Percentiles rank a stretch among this genome's conserved stretches.
These are phyloP conservation scores for Alviniconcha strummeri DNA, from an alignment of 2,888 invertebrate species.

Conservation along the genomic window DNA sequence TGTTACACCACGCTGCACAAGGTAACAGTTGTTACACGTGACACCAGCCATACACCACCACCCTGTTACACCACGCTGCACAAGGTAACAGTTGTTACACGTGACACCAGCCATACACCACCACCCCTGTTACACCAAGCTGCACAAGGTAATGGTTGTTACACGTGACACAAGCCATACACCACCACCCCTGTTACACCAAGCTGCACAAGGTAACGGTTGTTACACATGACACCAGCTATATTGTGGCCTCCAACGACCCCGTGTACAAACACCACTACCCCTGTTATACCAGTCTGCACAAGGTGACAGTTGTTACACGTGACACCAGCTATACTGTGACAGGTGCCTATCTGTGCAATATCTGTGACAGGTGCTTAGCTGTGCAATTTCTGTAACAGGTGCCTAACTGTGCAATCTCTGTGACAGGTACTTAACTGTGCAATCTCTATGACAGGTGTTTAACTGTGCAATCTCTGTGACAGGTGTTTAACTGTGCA, in stretches of 20 bases:
- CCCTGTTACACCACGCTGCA: slow-evolving; percentile 32
- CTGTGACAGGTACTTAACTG: slow-evolving; percentile 35
- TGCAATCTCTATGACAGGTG: background rate
- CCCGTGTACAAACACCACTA: slow-evolving; percentile 66
- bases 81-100: slow-evolving; percentile 41
- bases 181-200: slow-evolving; percentile 69
- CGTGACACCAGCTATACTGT: too few species aligned
- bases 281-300: slow-evolving; percentile 65
- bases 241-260: slow-evolving; percentile 63
- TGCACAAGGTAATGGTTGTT: slow-evolving; percentile 56
- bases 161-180: slow-evolving; percentile 58
- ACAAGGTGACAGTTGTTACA: slow-evolving; percentile 44
- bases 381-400: too few species aligned
- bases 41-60: slow-evolving; percentile 45
- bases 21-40: too few species aligned
- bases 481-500: too few species aligned
- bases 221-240: background rate
- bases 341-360: too few species aligned
- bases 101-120: slow-evolving; percentile 67
- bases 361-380: too few species aligned
- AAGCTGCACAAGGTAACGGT: slow-evolving; percentile 61
- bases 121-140: slow-evolving; percentile 65
- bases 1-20: too few species aligned
- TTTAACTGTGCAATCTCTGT: too few species aligned
- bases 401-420: too few species aligned